phyloP scores from a whole-genome alignment of 2,797 vertebrate species.

The Botia kubotai region DNA sequence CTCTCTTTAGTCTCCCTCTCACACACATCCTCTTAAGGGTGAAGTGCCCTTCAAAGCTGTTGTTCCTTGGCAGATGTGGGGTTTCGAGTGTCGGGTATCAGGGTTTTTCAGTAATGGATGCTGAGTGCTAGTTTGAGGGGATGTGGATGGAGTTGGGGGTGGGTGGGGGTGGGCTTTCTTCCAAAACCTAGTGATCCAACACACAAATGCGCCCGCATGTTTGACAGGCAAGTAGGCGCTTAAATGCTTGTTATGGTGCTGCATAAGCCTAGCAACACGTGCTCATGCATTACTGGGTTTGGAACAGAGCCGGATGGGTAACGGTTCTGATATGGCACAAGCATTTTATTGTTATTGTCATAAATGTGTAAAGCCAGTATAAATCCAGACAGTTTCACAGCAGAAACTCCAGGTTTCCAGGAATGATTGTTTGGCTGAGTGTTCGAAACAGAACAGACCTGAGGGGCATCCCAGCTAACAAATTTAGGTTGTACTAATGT shows the following conservation, averaged over 20 bases:
- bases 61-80: constrained; percentile 64
- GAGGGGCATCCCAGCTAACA: background rate
- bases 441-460: background rate
- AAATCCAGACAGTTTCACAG: background rate
- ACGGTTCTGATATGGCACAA: background rate
- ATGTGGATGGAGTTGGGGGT: background rate
- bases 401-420: background rate
- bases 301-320: background rate
- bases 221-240: too few species aligned
- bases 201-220: too few species aligned
- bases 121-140: constrained; percentile 41
- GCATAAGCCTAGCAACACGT: background rate
- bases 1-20: constrained; percentile 4
- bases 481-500: too few species aligned
- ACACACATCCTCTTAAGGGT: constrained; percentile 19
- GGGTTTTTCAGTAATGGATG: constrained; percentile 67
- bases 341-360: background rate
- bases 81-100: constrained; percentile 72
- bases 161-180: background rate
- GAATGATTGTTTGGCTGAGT: constrained; percentile 25
- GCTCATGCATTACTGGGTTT: background rate
- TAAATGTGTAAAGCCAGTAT: background rate
- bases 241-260: background rate
- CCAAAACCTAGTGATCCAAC: background rate
- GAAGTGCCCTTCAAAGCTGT: constrained; percentile 72